Base-by-base conservation (phyloP, 2,888 invertebrate species). In the Megalurothrips usitatus region DNA sequence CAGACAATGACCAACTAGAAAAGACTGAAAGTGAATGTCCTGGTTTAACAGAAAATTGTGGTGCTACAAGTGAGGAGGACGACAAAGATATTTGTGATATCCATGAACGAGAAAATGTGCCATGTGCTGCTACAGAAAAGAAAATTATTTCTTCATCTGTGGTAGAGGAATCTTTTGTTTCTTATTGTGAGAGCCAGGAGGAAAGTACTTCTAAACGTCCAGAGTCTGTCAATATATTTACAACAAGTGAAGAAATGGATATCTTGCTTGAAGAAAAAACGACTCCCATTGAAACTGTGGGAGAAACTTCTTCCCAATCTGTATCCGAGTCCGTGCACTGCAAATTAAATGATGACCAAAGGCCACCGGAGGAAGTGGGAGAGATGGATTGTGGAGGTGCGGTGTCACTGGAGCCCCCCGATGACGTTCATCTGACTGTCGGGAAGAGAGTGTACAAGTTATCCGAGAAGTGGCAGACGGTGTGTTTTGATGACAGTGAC, bases 21-120 rank as follows among this genome's bases (percentile, higher is more conserved):
- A 75, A 75, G 68, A 75, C 68, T 75, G 68, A 75, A 75, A 2
- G 3, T 75, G 12, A 75, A 75, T 26, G 8, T 75, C 58, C 58
- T n/a, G n/a, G 11, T 58, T 58, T 58, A 58, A 17, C 17, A 58
- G 68, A 75, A 26, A 75, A 26, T 26, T 1, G 23, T 75, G 19
- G 58, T 58, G 19, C 17, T 58, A 12, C 23, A 4, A 26, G 23
- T 23, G 68, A 23, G 23, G 68, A 26, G 26, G 68, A 26, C 9
- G 12, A 75, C 11, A 75, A 75, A 75, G 10, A 23, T 26, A 26
- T 26, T 23, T 75, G 68, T 75, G 23, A 75, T 23, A 75, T 12
- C 10, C 68, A 26, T 58, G 58, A 58, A 75, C 23, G 68, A 75
- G 68, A 26, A 75, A 26, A 75, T 75, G 68, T 75, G 68, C 68